phyloP scores from a whole-genome alignment of 2,113 vertebrate species.

The Psittacus erithacus region DNA sequence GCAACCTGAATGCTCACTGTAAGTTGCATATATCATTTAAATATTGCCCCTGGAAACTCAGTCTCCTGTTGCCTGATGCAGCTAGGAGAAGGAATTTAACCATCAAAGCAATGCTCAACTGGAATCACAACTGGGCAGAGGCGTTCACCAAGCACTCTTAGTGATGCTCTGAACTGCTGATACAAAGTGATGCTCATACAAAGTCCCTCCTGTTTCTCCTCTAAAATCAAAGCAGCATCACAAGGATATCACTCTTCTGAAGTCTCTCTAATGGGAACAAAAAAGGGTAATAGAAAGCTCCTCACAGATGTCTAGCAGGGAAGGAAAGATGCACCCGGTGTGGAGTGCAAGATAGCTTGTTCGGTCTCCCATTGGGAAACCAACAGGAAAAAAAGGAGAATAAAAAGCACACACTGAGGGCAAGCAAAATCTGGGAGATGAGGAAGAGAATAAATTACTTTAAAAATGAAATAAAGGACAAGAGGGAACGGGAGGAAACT shows the following conservation, averaged over 20 bases:
- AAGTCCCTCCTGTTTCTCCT: neutral
- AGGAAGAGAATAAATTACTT: neutral
- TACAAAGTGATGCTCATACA: neutral
- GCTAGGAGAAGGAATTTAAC: neutral
- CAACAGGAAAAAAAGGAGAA: neutral
- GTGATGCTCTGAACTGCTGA: neutral
- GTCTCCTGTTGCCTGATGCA: neutral
- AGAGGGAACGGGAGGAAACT: neutral
- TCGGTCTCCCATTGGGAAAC: neutral
- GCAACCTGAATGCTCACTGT: neutral
- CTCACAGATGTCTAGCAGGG: neutral
- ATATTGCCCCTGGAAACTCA: neutral
- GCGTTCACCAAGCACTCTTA: neutral
- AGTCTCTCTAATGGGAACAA: neutral
- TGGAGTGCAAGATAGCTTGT: neutral
- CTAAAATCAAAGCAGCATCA: constrained; percentile 1
- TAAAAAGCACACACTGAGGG: neutral
- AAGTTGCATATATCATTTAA: constrained; percentile 10
- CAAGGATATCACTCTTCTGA: neutral
- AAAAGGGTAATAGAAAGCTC: neutral
- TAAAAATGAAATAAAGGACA: rapidly evolving
- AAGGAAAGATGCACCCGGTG: neutral
- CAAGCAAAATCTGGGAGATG: neutral
- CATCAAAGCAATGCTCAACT: neutral
- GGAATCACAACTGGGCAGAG: neutral